Evolutionary conservation across 2,888 invertebrate genomes (phyloP).

Genomic region (Cephus pygmeus): DNA sequence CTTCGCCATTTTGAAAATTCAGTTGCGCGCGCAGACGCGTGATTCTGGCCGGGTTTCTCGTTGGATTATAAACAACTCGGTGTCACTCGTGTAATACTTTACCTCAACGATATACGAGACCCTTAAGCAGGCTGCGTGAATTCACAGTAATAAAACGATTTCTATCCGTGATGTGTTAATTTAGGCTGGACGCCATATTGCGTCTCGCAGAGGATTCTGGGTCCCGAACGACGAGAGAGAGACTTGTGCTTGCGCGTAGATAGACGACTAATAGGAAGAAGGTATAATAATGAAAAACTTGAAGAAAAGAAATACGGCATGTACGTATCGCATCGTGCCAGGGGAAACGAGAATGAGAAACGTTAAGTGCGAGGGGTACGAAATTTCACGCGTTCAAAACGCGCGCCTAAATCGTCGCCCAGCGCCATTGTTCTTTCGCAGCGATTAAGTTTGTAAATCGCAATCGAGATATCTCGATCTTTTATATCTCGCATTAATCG

Average conservation of each 20-base stretch:
- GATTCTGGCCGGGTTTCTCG: no score
- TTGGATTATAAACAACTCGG: no score
- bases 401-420: not conserved
- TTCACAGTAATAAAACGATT: not conserved
- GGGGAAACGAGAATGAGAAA: not conserved
- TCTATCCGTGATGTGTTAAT: not conserved
- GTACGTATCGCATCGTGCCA: not conserved
- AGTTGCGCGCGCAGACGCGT: not conserved
- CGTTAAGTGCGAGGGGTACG: not conserved
- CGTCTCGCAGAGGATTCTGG: not conserved
- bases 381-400: not conserved
- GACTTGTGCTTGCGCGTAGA: slow-evolving; percentile 16
- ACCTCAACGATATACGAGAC: no score
- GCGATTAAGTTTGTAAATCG: not conserved
- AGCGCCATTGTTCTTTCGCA: not conserved
- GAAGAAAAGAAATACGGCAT: not conserved
- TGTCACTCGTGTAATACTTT: no score
- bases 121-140: not conserved
- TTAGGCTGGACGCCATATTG: not conserved
- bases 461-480: not conserved
- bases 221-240: slow-evolving; percentile 15
- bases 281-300: not conserved
- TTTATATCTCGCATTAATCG: not conserved
- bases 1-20: not conserved
- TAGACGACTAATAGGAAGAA: not conserved